Base-by-base conservation (phyloP, 2,113 vertebrate species). In the Anarhynchus alexandrinus region DNA sequence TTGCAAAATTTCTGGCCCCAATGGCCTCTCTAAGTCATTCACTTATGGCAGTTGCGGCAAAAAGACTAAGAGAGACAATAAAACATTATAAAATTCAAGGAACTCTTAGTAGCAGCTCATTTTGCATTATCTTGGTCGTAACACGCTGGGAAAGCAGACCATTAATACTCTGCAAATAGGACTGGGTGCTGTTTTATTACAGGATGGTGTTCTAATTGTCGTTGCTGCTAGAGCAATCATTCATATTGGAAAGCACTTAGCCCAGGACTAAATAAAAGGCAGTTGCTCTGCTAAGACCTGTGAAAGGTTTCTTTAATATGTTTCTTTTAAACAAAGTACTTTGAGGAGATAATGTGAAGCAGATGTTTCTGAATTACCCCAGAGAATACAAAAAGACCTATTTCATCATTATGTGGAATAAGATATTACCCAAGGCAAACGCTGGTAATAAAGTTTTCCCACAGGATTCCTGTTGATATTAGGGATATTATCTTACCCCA, bases 141-240 rank as follows among this genome's bases (percentile, higher is more conserved):
- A 73, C 84, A 36, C 9, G 83, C 95, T 95, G 81, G 58, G 89
- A 96, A 90, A 93, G 66, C 74, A 86, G 29, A 51, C 42, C 43
- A 94, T 94, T 97, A 94, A 93, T 93, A 84, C 54, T 51, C 81
- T 77, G 71, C 78, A 91, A 94, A 94, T 86, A 94, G 89, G 83
- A 90, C 65, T 78, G 86, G 86, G 95, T 96, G 93, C 97, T 95
- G 95, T 72, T 96, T 97, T 95, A 95, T 91, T 92, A 72, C 88
- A 89, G 86, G 93, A 90, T 80, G 62, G 49, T 95, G 73, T 52
- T 96, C 88, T 94, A 97, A 95, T 95, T 95, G 94, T 94, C 93
- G 81, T 93, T 95, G 81, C 81, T 89, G 84, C 91, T 61, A 54
- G 45, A 95, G 78, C 51, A 69, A 90, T 96, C 93, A 80, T 20